Evolutionary conservation across 1,140 invertebrate genomes (phyloP).

Genomic region (Proctacanthus coquilletti): DNA sequence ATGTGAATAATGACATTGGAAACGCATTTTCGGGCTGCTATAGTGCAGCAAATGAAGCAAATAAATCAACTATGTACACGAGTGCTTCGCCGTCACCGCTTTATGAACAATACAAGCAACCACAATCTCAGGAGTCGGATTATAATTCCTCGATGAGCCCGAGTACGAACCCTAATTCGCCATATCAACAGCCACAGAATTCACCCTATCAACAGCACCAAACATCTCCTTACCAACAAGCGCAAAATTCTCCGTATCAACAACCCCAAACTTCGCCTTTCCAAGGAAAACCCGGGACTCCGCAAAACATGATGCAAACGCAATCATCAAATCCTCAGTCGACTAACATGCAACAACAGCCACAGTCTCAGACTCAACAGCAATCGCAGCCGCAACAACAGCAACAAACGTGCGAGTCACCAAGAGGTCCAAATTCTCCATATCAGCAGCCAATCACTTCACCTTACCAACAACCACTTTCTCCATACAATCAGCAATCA

Average conservation of each 20-base stretch:
- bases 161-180: slow-evolving; percentile 28
- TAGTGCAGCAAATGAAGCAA: slow-evolving; percentile 23
- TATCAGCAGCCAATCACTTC: slow-evolving; percentile 23
- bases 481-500: neutral
- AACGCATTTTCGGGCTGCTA: slow-evolving; percentile 21
- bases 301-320: slow-evolving; percentile 13
- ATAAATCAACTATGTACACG: slow-evolving; percentile 25
- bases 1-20: slow-evolving; percentile 10
- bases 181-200: slow-evolving; percentile 28
- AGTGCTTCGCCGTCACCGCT: slow-evolving; percentile 20
- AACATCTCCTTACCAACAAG: slow-evolving; percentile 26
- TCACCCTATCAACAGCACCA: slow-evolving; percentile 31
- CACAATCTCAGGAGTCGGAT: slow-evolving; percentile 27
- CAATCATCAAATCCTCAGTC: slow-evolving; percentile 13
- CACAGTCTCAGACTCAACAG: slow-evolving; percentile 6
- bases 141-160: slow-evolving; percentile 30
- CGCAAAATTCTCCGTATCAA: slow-evolving; percentile 31
- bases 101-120: slow-evolving; percentile 36
- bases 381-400: slow-evolving; percentile 15
- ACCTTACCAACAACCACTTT: slow-evolving; percentile 14
- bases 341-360: slow-evolving; percentile 8
- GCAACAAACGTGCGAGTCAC: slow-evolving; percentile 12
- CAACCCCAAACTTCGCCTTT: slow-evolving; percentile 6
- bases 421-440: slow-evolving; percentile 24
- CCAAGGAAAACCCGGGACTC: neutral